These are phyloP conservation scores for Zeuzera pyrina DNA, from an alignment of 2,888 invertebrate species.

Conservation along the genomic window DNA sequence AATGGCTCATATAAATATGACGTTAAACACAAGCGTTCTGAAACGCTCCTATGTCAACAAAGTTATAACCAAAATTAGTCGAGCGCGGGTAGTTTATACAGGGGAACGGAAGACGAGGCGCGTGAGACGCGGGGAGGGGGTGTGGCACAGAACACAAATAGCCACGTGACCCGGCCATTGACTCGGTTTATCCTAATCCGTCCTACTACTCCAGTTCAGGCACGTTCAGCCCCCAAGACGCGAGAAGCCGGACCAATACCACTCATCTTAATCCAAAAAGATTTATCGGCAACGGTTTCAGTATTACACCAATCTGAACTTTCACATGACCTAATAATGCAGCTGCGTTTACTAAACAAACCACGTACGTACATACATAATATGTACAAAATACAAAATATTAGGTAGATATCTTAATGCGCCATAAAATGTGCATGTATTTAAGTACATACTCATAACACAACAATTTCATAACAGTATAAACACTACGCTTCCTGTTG, in stretches of 20 bases:
- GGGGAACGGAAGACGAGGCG: constrained; percentile 36
- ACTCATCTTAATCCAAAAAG: too few relatives aligned
- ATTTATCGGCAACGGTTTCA: constrained; percentile 12
- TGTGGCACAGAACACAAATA: constrained; percentile 58
- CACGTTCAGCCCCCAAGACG: constrained; percentile 43
- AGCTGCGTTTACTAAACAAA: too few relatives aligned
- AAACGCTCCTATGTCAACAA: constrained; percentile 45
- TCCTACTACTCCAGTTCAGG: constrained; percentile 69
- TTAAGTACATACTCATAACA: too few relatives aligned
- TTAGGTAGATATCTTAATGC: too few relatives aligned
- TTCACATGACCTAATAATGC: constrained; percentile 49
- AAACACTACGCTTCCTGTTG: too few relatives aligned
- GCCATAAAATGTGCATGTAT: too few relatives aligned
- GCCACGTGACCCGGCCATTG: constrained; percentile 71
- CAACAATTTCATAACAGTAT: too few relatives aligned
- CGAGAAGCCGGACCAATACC: constrained; percentile 25
- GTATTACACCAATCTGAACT: constrained; percentile 5
- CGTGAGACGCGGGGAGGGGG: constrained; percentile 29
- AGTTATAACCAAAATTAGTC: constrained; percentile 56
- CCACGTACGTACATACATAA: too few relatives aligned
- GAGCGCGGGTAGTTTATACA: constrained; percentile 53
- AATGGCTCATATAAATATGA: too few relatives aligned
- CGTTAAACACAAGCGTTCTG: too few relatives aligned
- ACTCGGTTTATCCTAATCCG: constrained; percentile 72
- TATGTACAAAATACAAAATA: too few relatives aligned